Base-by-base conservation (phyloP, 2,888 invertebrate species). In the Petrolisthes manimaculis region DNA sequence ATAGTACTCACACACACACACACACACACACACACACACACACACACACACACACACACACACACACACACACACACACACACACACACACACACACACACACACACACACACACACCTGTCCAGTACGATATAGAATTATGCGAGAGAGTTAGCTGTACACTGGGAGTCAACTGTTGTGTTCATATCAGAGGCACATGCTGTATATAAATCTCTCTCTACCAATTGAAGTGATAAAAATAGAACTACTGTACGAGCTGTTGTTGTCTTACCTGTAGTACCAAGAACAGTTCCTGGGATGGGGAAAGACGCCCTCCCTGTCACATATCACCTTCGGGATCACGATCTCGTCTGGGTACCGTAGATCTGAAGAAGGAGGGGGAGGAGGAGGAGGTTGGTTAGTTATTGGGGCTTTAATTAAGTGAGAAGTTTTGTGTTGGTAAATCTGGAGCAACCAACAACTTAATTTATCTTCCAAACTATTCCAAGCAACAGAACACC, bases 331-430 rank as follows among this genome's bases (percentile, higher is more conserved):
- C 12, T 37, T 21, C 0, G 84, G 83, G 5, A 12, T 6, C 21
- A 84, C 84, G 0, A 84, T 84, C 21, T 74, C 75, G 84, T 84
- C 84, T 5, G 84, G 84, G 55, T 84, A 84, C 14, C 84, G 71
- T 5, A 21, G 74, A 54, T 84, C 84, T 84, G 84, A 18, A 54
- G n/a, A 37, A 37, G 37, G 37, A 37, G 37, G 37, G 2, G 37
- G 37, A 37, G 37, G 37, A 37, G 37, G 37, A 37, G 37, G 37
- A 37, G 37, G 37, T 37, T 1, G 37, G 37, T 37, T 37, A 0
- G 37, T 37, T 37, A 37, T 37, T 37, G 37, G 37, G 37, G 37
- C n/a, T 37, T 37, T 37, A 37, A 37, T 37, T 37, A 37, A 37
- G 37, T 37, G 37, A 2, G 37, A 37, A 37, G 37, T 37, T 37